phyloP scores from a whole-genome alignment of 2,113 vertebrate genomes.

The Argyrosomus japonicus region DNA sequence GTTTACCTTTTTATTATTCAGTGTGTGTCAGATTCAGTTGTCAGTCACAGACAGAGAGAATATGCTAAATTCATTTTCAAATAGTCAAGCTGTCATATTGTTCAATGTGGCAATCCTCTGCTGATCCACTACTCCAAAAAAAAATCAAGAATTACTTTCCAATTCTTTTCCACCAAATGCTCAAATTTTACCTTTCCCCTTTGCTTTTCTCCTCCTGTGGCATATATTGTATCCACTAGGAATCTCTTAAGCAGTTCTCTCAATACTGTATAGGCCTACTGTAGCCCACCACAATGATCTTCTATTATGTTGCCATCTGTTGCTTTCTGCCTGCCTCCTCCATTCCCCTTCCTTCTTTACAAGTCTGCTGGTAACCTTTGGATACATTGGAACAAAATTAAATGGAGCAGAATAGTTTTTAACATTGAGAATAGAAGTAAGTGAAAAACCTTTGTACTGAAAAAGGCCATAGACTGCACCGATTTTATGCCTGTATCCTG shows the following conservation, averaged over 20 bases:
- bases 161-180: slow-evolving; percentile 10
- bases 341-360: slow-evolving; percentile 43
- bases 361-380: slow-evolving; percentile 41
- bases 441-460: slow-evolving; percentile 17
- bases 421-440: slow-evolving; percentile 11
- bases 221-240: slow-evolving; percentile 31
- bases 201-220: slow-evolving; percentile 19
- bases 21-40: slow-evolving; percentile 1
- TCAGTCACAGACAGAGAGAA: slow-evolving; percentile 17
- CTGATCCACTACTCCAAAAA: slow-evolving; percentile 14
- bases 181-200: not conserved
- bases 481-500: not conserved
- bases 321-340: slow-evolving; percentile 67
- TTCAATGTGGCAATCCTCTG: not conserved
- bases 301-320: slow-evolving; percentile 68
- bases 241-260: slow-evolving; percentile 26
- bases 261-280: slow-evolving; percentile 47
- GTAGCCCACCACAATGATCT: slow-evolving; percentile 46
- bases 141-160: not conserved
- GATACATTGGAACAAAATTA: slow-evolving; percentile 25
- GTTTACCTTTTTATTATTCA: slow-evolving; percentile 12
- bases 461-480: not conserved
- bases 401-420: slow-evolving; percentile 22
- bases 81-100: not conserved
- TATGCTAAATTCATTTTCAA: slow-evolving; percentile 1